These are phyloP conservation scores for Acrobasis consociella DNA, from an alignment of 2,888 invertebrate species.

Conservation along the genomic window DNA sequence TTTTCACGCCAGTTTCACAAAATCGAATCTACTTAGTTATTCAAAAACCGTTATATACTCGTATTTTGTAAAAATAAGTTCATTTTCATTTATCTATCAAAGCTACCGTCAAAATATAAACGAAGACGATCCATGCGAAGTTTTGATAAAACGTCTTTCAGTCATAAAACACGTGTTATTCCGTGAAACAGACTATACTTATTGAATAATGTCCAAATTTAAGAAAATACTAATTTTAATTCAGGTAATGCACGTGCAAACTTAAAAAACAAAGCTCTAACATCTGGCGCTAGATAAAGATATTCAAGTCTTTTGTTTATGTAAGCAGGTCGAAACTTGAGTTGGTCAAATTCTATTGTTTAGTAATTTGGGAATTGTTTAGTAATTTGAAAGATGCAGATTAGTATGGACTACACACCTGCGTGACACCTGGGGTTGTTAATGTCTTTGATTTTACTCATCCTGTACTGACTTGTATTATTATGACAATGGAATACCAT, in stretches of 20 bases:
- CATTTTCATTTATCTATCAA: background rate
- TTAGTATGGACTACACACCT: background rate
- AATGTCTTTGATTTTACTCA: background rate
- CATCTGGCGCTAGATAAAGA: constrained; percentile 4
- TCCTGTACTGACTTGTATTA: background rate
- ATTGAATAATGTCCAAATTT: background rate
- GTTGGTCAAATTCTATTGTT: background rate
- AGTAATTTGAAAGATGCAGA: background rate
- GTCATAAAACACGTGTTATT: background rate
- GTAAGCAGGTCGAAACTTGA: constrained; percentile 10
- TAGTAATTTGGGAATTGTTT: background rate
- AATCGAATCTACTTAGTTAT: too few species aligned
- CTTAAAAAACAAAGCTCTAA: background rate
- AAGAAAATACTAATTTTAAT: background rate
- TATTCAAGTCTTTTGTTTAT: background rate
- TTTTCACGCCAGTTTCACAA: too few species aligned
- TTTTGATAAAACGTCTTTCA: background rate
- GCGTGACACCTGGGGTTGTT: constrained; percentile 1
- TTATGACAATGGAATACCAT: background rate
- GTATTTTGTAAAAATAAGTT: background rate
- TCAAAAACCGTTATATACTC: too few species aligned
- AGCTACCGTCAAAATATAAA: background rate
- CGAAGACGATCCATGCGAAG: background rate
- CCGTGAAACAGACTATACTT: background rate
- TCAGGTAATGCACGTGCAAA: constrained; percentile 6